Conservation (phyloP, 1,140 invertebrate species). For the Philotrypesis tridentata region DNA sequence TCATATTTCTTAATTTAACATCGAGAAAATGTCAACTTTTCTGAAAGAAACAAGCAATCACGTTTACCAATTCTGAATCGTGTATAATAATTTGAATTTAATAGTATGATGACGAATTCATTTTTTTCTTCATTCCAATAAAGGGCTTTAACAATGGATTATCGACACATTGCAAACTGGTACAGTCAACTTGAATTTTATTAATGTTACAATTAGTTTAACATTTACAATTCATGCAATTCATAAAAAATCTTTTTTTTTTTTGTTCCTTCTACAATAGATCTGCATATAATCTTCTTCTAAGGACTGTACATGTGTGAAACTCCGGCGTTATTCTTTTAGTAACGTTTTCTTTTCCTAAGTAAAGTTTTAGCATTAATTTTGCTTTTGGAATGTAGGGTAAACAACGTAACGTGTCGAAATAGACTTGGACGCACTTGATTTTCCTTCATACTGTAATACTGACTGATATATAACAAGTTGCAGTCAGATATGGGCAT, state of each 20-base stretch:
- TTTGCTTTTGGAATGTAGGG: conserved; percentile 67
- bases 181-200: conserved; percentile 47
- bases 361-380: conserved; percentile 48
- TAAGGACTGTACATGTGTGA: conserved; percentile 49
- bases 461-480: conserved; percentile 72
- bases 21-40: conserved; percentile 48
- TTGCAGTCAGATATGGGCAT: conserved; percentile 54
- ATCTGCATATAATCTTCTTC: background rate
- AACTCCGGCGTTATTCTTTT: conserved; percentile 25
- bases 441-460: conserved; percentile 63
- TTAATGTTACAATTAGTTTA: conserved; percentile 52
- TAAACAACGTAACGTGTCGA: conserved; percentile 58
- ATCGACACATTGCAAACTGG: conserved; percentile 48
- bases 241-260: conserved; percentile 45
- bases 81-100: background rate
- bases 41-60: conserved; percentile 53
- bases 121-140: conserved; percentile 15
- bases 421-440: conserved; percentile 56
- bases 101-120: conserved; percentile 49
- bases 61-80: conserved; percentile 49
- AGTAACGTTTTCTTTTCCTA: conserved; percentile 1
- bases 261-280: conserved; percentile 14
- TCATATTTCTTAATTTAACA: conserved; percentile 49
- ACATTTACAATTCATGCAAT: conserved; percentile 46
- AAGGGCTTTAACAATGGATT: conserved; percentile 46